Base-by-base conservation (phyloP, 2,113 vertebrate species). In the Miniopterus natalensis region DNA sequence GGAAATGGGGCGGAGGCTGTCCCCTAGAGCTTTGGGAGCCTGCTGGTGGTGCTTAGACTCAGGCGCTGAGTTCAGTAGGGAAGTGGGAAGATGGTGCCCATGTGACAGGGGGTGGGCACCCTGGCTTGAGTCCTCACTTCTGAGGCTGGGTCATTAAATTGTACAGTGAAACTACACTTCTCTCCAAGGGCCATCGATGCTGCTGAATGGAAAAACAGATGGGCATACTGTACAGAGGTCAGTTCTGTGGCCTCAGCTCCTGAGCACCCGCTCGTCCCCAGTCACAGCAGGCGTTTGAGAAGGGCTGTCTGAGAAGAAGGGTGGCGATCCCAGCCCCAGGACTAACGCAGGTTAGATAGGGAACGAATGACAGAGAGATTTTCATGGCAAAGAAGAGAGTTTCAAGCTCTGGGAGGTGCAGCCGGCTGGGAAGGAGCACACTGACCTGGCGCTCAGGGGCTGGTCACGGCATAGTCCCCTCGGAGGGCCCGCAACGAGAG, bases 401-500 rank as follows among this genome's bases (percentile, higher is more conserved):
- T 40, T 14, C 6, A 51, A 42, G 61, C 51, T 42, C 31, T 3
- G 0, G 1, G 40, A 36, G 75, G 20, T 42, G 10, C 36, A 21
- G 3, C 1, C 1, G 40, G 57, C 53, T 3, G 13, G 55, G 63
- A 57, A 29, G 68, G 42, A 49, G 42, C 59, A 23, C 10, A 95
- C 98, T 98, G 96, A 99, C 98, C 98, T 98, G 98, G 95, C 9
- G 31, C 84, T 99, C 97, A 99, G 18, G 98, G 89, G 94, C 83
- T 97, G 73, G 97, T 97, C 93, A 97, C 98, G 18, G 96, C 93
- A 78, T 98, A 96, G 70, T 96, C 95, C 95, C 98, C 95, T 88
- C 98, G 99, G 97, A 99, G 98, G 83, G 99, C 99, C 98, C 98
- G 98, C 94, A 99, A 99, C 1, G 99, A 99, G 70, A 99, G 98